Conservation (phyloP, 1,140 invertebrate genomes). For the Adelges cooleyi region DNA sequence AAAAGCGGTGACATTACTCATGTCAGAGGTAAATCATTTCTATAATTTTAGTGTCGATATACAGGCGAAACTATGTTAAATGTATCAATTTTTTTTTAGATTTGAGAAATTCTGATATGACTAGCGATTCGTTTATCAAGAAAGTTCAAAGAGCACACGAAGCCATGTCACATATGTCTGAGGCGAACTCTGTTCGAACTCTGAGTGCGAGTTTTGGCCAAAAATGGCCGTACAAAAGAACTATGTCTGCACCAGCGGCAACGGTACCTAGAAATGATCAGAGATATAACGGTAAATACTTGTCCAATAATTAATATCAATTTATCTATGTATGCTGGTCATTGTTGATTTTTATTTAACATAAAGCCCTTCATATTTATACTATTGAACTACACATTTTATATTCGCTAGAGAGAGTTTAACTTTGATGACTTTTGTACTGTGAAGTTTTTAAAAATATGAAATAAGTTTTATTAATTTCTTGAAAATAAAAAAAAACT, state of each 20-base stretch:
- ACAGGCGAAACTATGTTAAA: background rate
- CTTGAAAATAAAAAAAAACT: no score
- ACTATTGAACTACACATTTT: no score
- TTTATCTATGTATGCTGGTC: no score
- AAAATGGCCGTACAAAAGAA: slow-evolving; percentile 91
- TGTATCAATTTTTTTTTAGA: slow-evolving; percentile 37
- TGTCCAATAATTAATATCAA: no score
- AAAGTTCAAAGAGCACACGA: slow-evolving; percentile 84
- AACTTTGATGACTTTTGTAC: no score
- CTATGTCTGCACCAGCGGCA: slow-evolving; percentile 77
- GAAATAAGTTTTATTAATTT: no score
- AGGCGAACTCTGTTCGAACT: slow-evolving; percentile 58
- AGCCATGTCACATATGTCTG: slow-evolving; percentile 58
- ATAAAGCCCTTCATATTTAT: no score
- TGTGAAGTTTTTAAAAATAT: no score
- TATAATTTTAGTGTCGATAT: background rate
- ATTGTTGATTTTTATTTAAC: no score
- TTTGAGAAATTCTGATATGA: slow-evolving; percentile 76
- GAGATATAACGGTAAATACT: slow-evolving; percentile 9
- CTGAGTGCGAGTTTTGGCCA: slow-evolving; percentile 80
- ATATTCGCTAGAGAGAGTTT: no score
- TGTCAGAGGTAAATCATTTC: slow-evolving; percentile 54
- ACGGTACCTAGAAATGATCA: slow-evolving; percentile 55
- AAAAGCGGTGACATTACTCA: slow-evolving; percentile 69
- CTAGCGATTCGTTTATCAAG: slow-evolving; percentile 74